Evolutionary conservation across 2,888 invertebrate species (phyloP).

Genomic region (Ophion costatus): DNA sequence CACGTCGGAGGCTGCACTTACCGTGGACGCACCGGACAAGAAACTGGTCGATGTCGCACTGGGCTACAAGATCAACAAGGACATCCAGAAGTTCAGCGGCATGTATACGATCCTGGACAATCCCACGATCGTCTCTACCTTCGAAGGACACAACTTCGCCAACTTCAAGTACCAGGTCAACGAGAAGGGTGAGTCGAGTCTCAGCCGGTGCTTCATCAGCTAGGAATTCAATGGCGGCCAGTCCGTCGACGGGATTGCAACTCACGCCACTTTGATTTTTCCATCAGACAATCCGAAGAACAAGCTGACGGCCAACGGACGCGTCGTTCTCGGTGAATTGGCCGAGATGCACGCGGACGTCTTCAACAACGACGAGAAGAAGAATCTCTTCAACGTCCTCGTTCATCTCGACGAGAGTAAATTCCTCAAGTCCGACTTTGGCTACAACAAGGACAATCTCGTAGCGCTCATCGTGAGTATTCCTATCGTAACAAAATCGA

Average conservation of each 20-base stretch:
- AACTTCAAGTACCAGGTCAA: constrained; percentile 85
- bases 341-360: constrained; percentile 86
- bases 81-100: constrained; percentile 85
- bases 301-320: constrained; percentile 85
- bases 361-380: constrained; percentile 85
- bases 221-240: neutral
- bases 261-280: no score
- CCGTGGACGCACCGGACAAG: constrained; percentile 83
- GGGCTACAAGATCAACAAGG: constrained; percentile 84
- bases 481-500: no score
- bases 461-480: constrained; percentile 85
- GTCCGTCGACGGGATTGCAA: no score
- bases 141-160: constrained; percentile 86
- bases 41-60: constrained; percentile 85
- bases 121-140: constrained; percentile 84
- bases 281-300: constrained; percentile 83
- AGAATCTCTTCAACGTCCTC: constrained; percentile 86
- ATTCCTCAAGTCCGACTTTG: constrained; percentile 87
- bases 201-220: neutral
- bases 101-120: constrained; percentile 85
- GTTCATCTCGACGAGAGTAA: constrained; percentile 87
- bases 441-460: constrained; percentile 86
- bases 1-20: constrained; percentile 69
- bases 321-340: constrained; percentile 86
- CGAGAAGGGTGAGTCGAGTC: constrained; percentile 84